Evolutionary conservation across 1,140 invertebrate genomes (phyloP).

Genomic region (Sarcophaga bullata): DNA sequence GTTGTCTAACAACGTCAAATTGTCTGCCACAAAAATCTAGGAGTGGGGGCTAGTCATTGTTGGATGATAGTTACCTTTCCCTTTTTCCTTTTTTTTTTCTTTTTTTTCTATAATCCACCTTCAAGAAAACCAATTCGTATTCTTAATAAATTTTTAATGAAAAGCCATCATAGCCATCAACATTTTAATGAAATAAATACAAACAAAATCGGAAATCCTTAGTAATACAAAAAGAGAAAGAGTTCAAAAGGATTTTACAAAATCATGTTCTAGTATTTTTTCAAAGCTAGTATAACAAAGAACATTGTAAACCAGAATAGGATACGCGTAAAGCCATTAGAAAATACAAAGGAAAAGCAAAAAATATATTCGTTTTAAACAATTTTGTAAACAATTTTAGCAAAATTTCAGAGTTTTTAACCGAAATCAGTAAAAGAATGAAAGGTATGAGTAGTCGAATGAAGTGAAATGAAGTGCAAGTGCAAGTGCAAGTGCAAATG

Average conservation of each 20-base stretch:
- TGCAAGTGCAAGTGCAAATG: too few relatives aligned
- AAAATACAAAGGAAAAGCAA: too few relatives aligned
- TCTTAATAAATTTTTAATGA: constrained; percentile 39
- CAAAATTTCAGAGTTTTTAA: constrained; percentile 32
- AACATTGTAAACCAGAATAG: background rate
- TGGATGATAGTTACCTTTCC: background rate
- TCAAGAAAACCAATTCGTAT: constrained; percentile 24
- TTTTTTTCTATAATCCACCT: too few relatives aligned
- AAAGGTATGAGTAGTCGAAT: background rate
- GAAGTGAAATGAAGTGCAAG: background rate
- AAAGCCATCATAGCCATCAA: background rate
- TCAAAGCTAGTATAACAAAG: background rate
- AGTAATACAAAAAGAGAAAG: background rate
- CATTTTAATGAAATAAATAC: background rate
- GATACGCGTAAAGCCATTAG: too few relatives aligned
- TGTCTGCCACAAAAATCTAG: background rate
- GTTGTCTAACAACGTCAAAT: too few relatives aligned
- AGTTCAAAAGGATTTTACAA: background rate
- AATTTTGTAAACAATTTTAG: background rate
- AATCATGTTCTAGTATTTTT: background rate
- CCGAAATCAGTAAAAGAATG: constrained; percentile 37
- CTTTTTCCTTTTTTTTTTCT: too few relatives aligned
- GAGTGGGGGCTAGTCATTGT: background rate
- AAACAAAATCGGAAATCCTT: background rate
- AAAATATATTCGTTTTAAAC: too few relatives aligned